Conservation (phyloP, 2,797 vertebrate genomes). For the Rhinoraja longicauda region DNA sequence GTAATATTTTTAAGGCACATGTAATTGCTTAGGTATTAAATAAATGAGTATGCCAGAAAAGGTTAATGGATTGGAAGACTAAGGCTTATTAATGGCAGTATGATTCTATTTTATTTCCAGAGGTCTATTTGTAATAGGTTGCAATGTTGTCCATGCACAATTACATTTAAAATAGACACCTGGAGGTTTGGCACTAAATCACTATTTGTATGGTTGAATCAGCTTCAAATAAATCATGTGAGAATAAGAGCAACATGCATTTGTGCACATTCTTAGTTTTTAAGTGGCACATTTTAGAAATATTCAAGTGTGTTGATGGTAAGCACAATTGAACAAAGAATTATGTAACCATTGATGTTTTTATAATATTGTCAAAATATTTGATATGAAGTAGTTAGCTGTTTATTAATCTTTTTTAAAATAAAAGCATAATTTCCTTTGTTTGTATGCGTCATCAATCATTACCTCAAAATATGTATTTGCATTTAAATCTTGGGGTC, state of each 20-base stretch:
- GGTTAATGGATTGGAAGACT: not conserved
- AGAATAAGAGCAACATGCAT: not conserved
- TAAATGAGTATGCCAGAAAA: not conserved
- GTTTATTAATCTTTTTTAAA: not conserved
- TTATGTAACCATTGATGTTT: not conserved
- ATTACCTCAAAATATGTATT: not conserved
- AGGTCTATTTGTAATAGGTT: not conserved
- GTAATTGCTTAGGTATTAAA: not conserved
- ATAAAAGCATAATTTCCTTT: not conserved
- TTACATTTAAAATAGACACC: not conserved
- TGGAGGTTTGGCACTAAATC: not conserved
- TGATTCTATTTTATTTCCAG: not conserved
- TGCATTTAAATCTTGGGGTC: not conserved
- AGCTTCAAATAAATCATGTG: not conserved
- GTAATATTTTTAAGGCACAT: not conserved
- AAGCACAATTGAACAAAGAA: not conserved
- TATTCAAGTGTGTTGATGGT: not conserved
- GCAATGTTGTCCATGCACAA: not conserved
- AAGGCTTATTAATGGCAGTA: not conserved
- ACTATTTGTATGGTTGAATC: not conserved
- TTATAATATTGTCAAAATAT: not conserved
- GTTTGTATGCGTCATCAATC: not conserved
- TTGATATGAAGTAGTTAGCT: not conserved
- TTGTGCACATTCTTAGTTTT: not conserved
- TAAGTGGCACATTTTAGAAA: not conserved